Conservation (phyloP, 30 jellyfish, hydroid and myxozoan species). For the Sanderia malayensis region DNA sequence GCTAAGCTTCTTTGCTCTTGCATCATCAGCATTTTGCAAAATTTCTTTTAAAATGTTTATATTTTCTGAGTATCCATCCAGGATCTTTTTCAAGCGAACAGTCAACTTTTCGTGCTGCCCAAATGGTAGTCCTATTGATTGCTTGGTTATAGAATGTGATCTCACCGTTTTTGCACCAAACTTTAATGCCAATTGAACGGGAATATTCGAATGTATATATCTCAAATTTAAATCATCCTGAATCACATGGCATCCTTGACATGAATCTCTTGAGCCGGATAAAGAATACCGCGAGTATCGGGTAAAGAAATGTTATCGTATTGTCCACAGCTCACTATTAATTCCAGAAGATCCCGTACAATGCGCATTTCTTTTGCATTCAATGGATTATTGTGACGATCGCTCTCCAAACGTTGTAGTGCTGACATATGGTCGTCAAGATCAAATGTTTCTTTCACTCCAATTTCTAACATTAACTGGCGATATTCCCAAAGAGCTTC, state of each 20-base stretch:
- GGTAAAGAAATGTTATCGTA: conserved; percentile 17
- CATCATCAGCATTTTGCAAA: conserved; percentile 76
- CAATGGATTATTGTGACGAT: background rate
- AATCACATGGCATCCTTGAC: background rate
- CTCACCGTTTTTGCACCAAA: conserved; percentile 12
- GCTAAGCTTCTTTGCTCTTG: conserved; percentile 61
- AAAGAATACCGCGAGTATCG: conserved; percentile 18
- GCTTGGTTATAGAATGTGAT: background rate
- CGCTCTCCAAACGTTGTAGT: conserved; percentile 2
- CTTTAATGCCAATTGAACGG: background rate
- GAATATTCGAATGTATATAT: background rate
- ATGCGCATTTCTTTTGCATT: conserved; percentile 8
- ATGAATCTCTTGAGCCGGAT: background rate
- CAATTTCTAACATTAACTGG: conserved; percentile 31
- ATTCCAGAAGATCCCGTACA: conserved; percentile 42
- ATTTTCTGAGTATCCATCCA: conserved; percentile 43
- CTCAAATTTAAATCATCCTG: background rate
- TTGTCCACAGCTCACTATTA: background rate
- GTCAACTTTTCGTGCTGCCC: conserved; percentile 64
- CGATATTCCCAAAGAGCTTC: background rate
- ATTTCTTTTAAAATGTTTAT: conserved; percentile 44
- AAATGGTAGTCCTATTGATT: conserved; percentile 35
- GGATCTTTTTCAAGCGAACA: conserved; percentile 48
- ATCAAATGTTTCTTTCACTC: conserved; percentile 31
- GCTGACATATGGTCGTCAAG: conserved; percentile 24